Conservation (phyloP, 2,888 invertebrate species). For the Apamea anceps region DNA sequence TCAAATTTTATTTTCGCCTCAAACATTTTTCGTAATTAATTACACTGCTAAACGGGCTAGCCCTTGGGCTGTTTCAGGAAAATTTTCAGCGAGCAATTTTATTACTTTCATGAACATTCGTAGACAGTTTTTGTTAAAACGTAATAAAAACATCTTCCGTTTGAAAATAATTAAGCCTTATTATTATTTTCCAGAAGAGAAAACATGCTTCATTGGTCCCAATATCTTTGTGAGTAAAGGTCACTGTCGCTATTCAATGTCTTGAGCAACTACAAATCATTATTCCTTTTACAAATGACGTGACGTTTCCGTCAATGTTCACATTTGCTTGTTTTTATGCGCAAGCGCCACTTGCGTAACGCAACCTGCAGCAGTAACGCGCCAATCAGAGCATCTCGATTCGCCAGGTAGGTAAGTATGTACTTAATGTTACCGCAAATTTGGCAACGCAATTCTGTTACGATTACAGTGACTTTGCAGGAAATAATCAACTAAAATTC, state of each 20-base stretch:
- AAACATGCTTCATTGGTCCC: not conserved
- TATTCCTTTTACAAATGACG: constrained; percentile 30
- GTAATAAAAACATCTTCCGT: constrained; percentile 33
- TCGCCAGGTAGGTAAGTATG: constrained; percentile 60
- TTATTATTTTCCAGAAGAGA: not conserved
- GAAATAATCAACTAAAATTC: constrained; percentile 11
- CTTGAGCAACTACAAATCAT: constrained; percentile 8
- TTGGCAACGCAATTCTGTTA: constrained; percentile 62
- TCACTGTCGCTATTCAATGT: not conserved
- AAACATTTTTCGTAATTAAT: constrained; percentile 64
- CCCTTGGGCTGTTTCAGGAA: constrained; percentile 22
- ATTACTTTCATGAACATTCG: constrained; percentile 33
- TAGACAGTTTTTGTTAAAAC: constrained; percentile 17
- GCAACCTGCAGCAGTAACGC: constrained; percentile 70
- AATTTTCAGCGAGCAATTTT: constrained; percentile 33
- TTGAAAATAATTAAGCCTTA: not conserved
- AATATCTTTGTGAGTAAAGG: not conserved
- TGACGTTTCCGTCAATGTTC: constrained; percentile 54
- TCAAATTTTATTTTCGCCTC: constrained; percentile 57
- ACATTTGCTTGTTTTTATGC: constrained; percentile 64
- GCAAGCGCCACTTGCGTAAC: constrained; percentile 75
- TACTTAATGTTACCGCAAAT: constrained; percentile 66
- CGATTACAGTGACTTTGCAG: constrained; percentile 44
- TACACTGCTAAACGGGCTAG: constrained; percentile 51
- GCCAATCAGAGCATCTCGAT: constrained; percentile 85